Evolutionary conservation across 2,113 vertebrate species (phyloP).

Genomic region (Poeciliopsis turrubarensis): DNA sequence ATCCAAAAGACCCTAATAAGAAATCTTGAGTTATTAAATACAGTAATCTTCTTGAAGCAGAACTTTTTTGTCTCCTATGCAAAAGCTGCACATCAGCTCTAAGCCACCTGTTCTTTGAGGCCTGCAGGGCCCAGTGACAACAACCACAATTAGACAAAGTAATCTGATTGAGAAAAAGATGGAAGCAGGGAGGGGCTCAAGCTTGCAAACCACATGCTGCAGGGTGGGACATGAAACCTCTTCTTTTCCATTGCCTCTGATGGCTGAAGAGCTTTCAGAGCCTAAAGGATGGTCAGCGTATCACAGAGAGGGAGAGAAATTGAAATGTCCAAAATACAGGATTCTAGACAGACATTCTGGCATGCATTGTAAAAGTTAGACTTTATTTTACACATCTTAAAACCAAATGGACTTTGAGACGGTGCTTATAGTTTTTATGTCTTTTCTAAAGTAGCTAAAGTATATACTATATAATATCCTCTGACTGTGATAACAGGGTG

Average conservation of each 20-base stretch:
- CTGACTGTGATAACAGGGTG: constrained; percentile 7
- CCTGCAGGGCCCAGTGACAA: constrained; percentile 64
- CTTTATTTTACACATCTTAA: too few species aligned
- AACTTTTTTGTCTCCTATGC: constrained; percentile 42
- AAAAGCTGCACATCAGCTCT: constrained; percentile 51
- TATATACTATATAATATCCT: neutral
- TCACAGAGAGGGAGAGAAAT: constrained; percentile 47
- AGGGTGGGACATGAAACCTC: constrained; percentile 73
- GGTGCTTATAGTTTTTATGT: neutral
- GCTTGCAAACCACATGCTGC: constrained; percentile 69
- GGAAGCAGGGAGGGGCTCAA: constrained; percentile 60
- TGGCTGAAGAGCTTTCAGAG: constrained; percentile 58
- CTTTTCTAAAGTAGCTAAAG: neutral
- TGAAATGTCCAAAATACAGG: constrained; percentile 30
- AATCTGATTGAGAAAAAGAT: constrained; percentile 71
- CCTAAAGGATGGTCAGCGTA: constrained; percentile 56
- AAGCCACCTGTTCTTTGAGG: constrained; percentile 72
- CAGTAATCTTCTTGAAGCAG: neutral
- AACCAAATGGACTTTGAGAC: neutral
- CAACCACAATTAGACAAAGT: constrained; percentile 71
- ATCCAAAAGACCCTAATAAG: constrained; percentile 55
- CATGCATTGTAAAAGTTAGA: neutral
- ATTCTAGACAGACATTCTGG: constrained; percentile 7
- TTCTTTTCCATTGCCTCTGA: constrained; percentile 58
- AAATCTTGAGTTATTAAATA: neutral